A percentile compares a stretch with the other conserved stretches of the same genome.
Evolutionary conservation across 2,113 vertebrate genomes (phyloP).

Genomic region (Chionis minor): DNA sequence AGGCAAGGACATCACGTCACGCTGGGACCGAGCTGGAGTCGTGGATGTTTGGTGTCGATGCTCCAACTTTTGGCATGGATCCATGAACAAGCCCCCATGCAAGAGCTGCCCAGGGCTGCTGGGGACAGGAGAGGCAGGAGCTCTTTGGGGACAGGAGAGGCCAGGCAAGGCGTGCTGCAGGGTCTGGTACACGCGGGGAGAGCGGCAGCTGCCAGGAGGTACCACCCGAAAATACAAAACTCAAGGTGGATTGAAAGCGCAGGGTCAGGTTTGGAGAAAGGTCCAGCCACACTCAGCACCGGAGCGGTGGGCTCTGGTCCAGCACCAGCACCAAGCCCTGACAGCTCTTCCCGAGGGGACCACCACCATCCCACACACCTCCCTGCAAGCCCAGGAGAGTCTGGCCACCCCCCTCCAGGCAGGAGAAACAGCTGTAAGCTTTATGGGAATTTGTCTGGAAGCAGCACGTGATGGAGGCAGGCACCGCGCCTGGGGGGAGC

Average conservation of each 20-base stretch:
- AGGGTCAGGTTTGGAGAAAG: background rate
- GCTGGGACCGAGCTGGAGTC: background rate
- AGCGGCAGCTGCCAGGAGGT: background rate
- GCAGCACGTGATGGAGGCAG: background rate
- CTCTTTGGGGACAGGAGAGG: background rate
- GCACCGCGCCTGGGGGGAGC: accelerated
- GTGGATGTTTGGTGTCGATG: accelerated
- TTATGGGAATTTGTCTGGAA: background rate
- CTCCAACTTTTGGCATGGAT: background rate
- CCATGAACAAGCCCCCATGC: accelerated
- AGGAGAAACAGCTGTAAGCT: background rate
- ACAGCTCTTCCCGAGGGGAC: background rate
- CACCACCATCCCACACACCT: background rate
- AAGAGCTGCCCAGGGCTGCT: background rate
- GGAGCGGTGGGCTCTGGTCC: background rate
- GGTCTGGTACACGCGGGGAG: background rate
- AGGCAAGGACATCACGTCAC: background rate
- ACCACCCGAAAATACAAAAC: background rate
- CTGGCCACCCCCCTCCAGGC: background rate
- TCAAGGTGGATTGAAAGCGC: accelerated
- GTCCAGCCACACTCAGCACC: accelerated
- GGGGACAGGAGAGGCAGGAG: background rate
- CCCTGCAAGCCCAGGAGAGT: accelerated
- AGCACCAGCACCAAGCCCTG: background rate
- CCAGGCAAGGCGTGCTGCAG: background rate